Conservation (phyloP, 2,797 vertebrate species). For the Liparis tanakae region DNA sequence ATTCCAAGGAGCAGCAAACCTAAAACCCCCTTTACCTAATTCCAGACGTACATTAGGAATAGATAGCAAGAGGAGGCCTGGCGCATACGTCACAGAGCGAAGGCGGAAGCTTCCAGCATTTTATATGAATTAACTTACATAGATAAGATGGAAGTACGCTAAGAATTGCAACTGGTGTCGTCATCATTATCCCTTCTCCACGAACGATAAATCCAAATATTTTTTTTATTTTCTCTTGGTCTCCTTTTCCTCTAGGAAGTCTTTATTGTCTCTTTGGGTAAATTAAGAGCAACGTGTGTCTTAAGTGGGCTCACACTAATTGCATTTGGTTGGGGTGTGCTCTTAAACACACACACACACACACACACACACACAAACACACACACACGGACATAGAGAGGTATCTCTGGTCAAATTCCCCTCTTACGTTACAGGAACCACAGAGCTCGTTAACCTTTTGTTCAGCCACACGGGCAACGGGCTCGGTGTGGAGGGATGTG, state of each 20-base stretch:
- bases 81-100: too few species aligned
- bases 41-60: too few species aligned
- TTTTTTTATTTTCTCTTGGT: constrained; percentile 6
- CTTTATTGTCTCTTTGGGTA: constrained; percentile 58
- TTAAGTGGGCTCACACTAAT: constrained; percentile 62
- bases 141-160: too few species aligned
- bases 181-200: constrained; percentile 7
- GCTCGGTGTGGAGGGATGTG: constrained; percentile 48
- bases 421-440: constrained; percentile 60
- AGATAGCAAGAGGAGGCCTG: too few species aligned
- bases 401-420: constrained; percentile 50
- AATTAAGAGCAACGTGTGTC: constrained; percentile 49
- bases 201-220: neutral
- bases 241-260: constrained; percentile 29
- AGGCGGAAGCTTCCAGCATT: too few species aligned
- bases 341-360: constrained; percentile 43
- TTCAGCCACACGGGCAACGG: constrained; percentile 46
- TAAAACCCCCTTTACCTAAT: too few species aligned
- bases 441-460: constrained; percentile 50
- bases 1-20: too few species aligned
- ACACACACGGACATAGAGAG: constrained; percentile 30
- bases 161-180: neutral
- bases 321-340: constrained; percentile 48
- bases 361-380: neutral
- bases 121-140: too few species aligned